Evolutionary conservation across 2,888 invertebrate species (phyloP).

Genomic region (Spisula solida): DNA sequence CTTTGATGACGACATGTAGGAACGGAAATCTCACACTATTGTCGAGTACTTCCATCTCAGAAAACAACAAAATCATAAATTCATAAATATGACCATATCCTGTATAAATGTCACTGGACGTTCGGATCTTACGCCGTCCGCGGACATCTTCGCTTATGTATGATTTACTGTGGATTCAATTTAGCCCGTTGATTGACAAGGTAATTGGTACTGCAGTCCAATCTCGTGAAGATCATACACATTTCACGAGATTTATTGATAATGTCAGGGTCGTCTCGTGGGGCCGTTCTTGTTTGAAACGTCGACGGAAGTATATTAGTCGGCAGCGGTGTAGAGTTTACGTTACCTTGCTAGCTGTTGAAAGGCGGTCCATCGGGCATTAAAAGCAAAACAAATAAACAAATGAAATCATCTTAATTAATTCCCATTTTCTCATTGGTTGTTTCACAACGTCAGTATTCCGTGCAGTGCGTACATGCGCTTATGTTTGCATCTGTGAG

Average conservation of each 20-base stretch:
- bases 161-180: conserved; percentile 49
- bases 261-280: conserved; percentile 48
- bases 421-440: conserved; percentile 25
- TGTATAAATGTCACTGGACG: conserved; percentile 46
- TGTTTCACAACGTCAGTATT: not conserved
- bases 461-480: not conserved
- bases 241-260: conserved; percentile 58
- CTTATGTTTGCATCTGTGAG: not conserved
- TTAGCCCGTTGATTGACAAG: conserved; percentile 53
- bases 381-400: conserved; percentile 23
- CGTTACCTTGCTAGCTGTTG: conserved; percentile 41
- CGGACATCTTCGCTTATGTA: conserved; percentile 27
- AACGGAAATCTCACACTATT: not conserved
- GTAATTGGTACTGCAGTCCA: conserved; percentile 55
- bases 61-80: conserved; percentile 32
- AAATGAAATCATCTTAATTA: conserved; percentile 28
- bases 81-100: conserved; percentile 45
- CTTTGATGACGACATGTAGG: not conserved
- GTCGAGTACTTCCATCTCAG: not conserved
- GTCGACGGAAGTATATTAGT: conserved; percentile 50
- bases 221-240: conserved; percentile 43
- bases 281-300: conserved; percentile 53
- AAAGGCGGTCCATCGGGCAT: conserved; percentile 49
- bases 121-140: not conserved
- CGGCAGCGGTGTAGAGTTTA: conserved; percentile 21